Base-by-base conservation (phyloP, 2,113 vertebrate genomes). In the Pongo pygmaeus region DNA sequence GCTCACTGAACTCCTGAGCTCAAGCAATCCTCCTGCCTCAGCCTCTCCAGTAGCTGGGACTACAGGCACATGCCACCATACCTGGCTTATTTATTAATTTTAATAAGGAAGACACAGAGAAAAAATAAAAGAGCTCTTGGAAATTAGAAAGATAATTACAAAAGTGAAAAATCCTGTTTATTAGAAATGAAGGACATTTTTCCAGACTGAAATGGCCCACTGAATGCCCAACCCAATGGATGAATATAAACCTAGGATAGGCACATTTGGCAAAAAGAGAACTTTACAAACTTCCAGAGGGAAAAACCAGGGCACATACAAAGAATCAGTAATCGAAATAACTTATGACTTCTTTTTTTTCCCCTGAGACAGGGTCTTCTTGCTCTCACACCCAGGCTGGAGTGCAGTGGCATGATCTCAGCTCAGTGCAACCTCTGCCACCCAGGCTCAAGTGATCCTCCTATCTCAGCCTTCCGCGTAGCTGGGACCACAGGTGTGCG, bases 291-390 rank as follows among this genome's bases (percentile, higher is more conserved):
- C 22, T 55, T 88, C 64, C 22, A 89, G 35, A 84, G 23, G 6
- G 27, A 84, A 93, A 80, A 84, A 75, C 0, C 64, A 92, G 48
- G 72, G 72, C 52, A 75, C 14, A 61, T 43, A 91, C 12, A 50
- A 93, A 89, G 48, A 67, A 59, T 80, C n/a, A 85, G 20, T 50
- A 69, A 86, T 48, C 64, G 57, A 91, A 89, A 61, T 38, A 97
- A 70, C 50, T 93, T 61, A 48, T 18, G n/a, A 75, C 9, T 72
- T 94, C 64, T 85, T 93, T 67, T 69, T 32, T 35, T 35, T 1
- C 1, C 16, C 6, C 32, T 6, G 0, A 69, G 67, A 35, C 7
- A 35, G 30, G 16, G 67, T 69, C 67, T 35, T 69, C 67, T 35
- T 35, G 16, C 67, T 69, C 67, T 69, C 30, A 32, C 27, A 8